Conservation (phyloP, 92 coral and sea anemone genomes). For the Porites cylindrica region DNA sequence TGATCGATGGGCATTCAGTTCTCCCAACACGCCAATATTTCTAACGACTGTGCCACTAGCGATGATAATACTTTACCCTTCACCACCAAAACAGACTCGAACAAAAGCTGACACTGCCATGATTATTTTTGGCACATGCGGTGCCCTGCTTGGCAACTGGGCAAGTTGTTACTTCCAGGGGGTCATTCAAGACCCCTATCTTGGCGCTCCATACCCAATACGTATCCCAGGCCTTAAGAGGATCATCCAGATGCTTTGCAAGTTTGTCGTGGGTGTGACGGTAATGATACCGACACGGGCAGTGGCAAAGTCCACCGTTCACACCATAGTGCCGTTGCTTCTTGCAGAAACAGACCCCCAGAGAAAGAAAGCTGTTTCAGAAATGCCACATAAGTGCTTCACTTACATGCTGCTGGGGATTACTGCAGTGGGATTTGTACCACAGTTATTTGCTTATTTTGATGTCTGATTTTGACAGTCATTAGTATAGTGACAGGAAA, state of each 20-base stretch:
- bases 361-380: conserved; percentile 73
- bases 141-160: conserved; percentile 83
- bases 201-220: conserved; percentile 74
- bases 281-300: conserved; percentile 82
- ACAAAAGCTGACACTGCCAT: conserved; percentile 92
- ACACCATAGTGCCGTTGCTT: conserved; percentile 77
- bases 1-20: conserved; percentile 83
- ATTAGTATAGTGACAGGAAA: neutral
- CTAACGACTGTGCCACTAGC: conserved; percentile 76
- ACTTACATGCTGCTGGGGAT: conserved; percentile 85
- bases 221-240: conserved; percentile 71
- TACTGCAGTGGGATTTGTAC: conserved; percentile 81
- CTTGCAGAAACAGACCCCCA: conserved; percentile 79
- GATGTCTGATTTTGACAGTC: conserved; percentile 47
- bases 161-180: conserved; percentile 65
- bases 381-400: conserved; percentile 88
- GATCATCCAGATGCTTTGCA: conserved; percentile 70
- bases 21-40: conserved; percentile 88
- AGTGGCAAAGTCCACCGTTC: conserved; percentile 77
- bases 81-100: conserved; percentile 84
- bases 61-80: conserved; percentile 86
- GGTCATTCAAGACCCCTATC: conserved; percentile 73
- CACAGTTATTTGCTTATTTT: conserved; percentile 72
- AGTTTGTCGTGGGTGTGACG: conserved; percentile 82
- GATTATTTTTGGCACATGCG: conserved; percentile 82